Evolutionary conservation across 2,113 vertebrate species (phyloP).

Genomic region (Tetraodon nigroviridis): DNA sequence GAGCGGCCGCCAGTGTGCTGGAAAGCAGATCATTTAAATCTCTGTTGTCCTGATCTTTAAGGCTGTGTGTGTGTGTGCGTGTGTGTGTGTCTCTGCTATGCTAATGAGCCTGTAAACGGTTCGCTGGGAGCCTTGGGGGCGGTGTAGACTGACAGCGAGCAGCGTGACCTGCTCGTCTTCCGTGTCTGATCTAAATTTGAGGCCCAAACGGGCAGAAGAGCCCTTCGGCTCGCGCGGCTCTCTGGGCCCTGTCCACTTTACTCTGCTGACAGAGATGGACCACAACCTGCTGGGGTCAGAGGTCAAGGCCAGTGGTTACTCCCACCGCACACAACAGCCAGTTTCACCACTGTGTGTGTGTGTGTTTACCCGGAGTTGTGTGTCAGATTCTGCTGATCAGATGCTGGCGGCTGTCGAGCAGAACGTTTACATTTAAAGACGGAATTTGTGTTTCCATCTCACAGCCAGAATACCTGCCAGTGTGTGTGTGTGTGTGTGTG

Average conservation of each 20-base stretch:
- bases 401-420: constrained; percentile 66
- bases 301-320: constrained; percentile 82
- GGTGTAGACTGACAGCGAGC: constrained; percentile 32
- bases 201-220: neutral
- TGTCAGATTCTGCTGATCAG: constrained; percentile 34
- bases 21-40: no score
- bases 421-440: constrained; percentile 58
- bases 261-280: no score
- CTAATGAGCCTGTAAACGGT: constrained; percentile 31
- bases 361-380: no score
- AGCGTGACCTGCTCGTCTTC: constrained; percentile 5
- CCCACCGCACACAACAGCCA: constrained; percentile 38
- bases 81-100: constrained; percentile 20
- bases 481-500: constrained; percentile 25
- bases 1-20: no score
- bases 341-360: neutral
- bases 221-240: no score
- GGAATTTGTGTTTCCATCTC: constrained; percentile 48
- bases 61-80: constrained; percentile 8
- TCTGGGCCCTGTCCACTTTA: no score
- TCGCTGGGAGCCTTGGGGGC: constrained; percentile 16
- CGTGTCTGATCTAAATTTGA: neutral
- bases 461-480: neutral
- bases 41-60: no score
- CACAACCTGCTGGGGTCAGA: constrained; percentile 75